Evolutionary conservation across 53 echinoderm and acorn worm species (phyloP), one percentile per base, ranked within the genome.

Genomic region (Mesocentrotus franciscanus): DNA sequence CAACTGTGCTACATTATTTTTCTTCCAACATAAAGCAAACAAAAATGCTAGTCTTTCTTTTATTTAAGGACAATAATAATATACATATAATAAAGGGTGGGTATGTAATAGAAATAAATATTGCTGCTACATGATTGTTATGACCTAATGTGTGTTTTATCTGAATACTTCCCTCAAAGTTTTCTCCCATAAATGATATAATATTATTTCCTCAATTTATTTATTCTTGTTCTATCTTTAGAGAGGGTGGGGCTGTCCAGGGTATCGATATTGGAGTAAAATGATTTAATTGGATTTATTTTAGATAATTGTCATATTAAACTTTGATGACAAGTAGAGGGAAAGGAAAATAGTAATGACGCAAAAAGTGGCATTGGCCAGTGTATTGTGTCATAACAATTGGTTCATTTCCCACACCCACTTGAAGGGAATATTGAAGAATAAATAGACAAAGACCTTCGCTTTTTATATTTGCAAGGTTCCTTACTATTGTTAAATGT

Each of bases 401-500:
- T 34, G 18, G n/a, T 87, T n/a, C n/a, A 0, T n/a, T 87, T 87
- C 87, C 58, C 87, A 87, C 87, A 87, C 87, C 58, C 87, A 58
- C 58, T 56, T 87, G 57, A 15, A 87, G 56, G 56, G 56, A 87
- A 56, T 57, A 27, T 56, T 87, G 24, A 59, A 12, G 12, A n/a
- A 58, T 87, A 87, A 87, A 87, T n/a, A 87, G 27, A 87, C 87
- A 87, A 87, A 58, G 87, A 17, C 58, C 58, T 87, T 85, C 58
- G 57, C 58, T 58, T 34, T 56, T 57, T 87, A 18, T 64, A 36
- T 39, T 74, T 81, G 16, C 58, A 56, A 87, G 58, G 87, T 87
- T 59, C 15, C 13, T n/a, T 26, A 11, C 58, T 26, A 58, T 22
- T 84, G 84, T 84, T 84, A 39, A 34, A 34, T 33, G 16, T 30